Evolutionary conservation across 2,113 vertebrate species (phyloP).

Genomic region (Trachemys scripta): DNA sequence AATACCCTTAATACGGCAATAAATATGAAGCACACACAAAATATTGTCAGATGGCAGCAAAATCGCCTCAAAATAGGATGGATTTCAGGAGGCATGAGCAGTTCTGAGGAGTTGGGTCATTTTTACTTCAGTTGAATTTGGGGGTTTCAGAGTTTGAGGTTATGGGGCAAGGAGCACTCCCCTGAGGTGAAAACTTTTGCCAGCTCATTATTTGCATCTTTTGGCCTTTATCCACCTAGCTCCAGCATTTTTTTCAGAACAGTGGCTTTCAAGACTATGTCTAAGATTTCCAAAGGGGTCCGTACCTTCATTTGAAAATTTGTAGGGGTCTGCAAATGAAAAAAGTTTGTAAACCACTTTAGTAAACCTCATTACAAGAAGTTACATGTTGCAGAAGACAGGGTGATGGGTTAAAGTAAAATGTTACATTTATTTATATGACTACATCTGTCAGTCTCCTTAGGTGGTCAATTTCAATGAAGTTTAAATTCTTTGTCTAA

Average conservation of each 20-base stretch:
- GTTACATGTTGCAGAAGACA: neutral
- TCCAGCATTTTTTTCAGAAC: neutral
- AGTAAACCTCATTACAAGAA: neutral
- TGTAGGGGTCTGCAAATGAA: neutral
- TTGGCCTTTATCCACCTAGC: neutral
- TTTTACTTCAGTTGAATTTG: neutral
- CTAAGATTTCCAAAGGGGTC: neutral
- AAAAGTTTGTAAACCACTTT: neutral
- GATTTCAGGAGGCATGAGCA: neutral
- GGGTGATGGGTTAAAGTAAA: neutral
- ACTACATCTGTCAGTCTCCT: neutral
- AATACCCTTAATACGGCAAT: neutral
- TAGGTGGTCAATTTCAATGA: neutral
- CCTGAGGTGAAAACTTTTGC: neutral
- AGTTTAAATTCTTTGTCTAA: neutral
- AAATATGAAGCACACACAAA: neutral
- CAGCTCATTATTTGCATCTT: neutral
- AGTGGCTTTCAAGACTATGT: neutral
- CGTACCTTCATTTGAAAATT: neutral
- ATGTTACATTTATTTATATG: neutral
- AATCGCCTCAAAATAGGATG: neutral
- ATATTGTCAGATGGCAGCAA: neutral
- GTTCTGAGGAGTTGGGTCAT: neutral
- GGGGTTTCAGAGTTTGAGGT: neutral
- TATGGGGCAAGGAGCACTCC: neutral